These are phyloP conservation scores for Lasioglossum baleicum DNA, from an alignment of 1,140 invertebrate species.

Conservation along the genomic window DNA sequence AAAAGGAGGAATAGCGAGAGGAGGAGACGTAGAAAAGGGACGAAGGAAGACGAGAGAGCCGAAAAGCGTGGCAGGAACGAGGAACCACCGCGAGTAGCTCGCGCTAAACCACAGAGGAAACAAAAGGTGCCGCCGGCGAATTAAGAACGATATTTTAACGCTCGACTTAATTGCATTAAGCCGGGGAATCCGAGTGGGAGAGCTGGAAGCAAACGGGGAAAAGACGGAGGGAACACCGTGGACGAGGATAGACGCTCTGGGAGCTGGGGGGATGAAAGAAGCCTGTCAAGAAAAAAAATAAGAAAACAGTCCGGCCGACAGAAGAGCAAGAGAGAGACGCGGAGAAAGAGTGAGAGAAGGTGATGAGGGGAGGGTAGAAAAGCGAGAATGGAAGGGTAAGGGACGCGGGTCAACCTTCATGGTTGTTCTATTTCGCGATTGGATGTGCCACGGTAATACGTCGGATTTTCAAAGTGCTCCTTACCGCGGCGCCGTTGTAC, in stretches of 20 bases:
- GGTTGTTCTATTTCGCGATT: conserved; percentile 53
- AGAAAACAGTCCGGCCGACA: too few relatives aligned
- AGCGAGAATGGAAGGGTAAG: conserved; percentile 14
- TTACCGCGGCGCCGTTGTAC: conserved; percentile 28
- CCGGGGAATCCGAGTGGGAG: conserved; percentile 43
- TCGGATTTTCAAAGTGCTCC: conserved; percentile 48
- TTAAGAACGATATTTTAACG: conserved; percentile 73
- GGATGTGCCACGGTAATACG: conserved; percentile 44
- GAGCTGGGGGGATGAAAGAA: too few relatives aligned
- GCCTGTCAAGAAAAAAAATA: too few relatives aligned
- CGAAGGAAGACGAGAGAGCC: neutral
- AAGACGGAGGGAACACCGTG: neutral
- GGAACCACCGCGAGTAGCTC: conserved; percentile 28
- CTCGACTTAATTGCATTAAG: conserved; percentile 72
- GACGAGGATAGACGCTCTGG: too few relatives aligned
- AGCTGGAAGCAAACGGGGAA: conserved; percentile 24
- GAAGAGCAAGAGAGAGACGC: neutral
- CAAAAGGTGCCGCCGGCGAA: conserved; percentile 66
- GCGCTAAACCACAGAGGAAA: conserved; percentile 59
- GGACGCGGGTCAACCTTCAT: conserved; percentile 39
- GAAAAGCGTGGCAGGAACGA: conserved; percentile 5
- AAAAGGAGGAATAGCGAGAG: too few relatives aligned
- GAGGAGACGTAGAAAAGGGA: too few relatives aligned
- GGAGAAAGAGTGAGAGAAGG: neutral
- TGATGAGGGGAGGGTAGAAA: conserved; percentile 19